phyloP scores from a whole-genome alignment of 2,113 vertebrate species.

The Microtus richardsoni region DNA sequence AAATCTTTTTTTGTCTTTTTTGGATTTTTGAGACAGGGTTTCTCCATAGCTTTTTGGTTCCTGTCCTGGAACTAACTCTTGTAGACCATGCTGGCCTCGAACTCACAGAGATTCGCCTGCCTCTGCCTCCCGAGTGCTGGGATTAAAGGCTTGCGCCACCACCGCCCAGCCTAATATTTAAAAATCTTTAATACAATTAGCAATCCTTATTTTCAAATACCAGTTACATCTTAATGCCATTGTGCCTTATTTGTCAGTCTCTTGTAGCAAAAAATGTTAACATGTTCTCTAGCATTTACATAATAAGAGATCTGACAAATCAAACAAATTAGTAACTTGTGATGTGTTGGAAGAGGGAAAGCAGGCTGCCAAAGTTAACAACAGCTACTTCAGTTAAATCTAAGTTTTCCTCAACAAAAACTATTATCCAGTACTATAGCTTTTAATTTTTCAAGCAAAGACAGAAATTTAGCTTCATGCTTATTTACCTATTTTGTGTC shows the following conservation, averaged over 20 bases:
- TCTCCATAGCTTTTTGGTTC: too few relatives aligned
- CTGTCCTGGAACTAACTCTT: too few relatives aligned
- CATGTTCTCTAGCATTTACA: background rate
- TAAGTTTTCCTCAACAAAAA: background rate
- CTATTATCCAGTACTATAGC: background rate
- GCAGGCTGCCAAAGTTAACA: background rate
- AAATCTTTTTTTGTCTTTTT: background rate
- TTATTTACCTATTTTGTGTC: background rate
- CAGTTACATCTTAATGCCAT: background rate
- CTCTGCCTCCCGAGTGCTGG: too few relatives aligned
- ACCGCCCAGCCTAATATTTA: background rate
- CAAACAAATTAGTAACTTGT: background rate
- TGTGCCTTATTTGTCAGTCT: background rate
- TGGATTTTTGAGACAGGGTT: too few relatives aligned
- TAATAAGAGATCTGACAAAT: background rate
- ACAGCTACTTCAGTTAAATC: background rate
- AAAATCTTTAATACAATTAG: background rate
- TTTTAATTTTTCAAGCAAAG: slow-evolving; percentile 47
- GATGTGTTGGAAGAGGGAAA: background rate
- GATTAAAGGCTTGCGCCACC: too few relatives aligned
- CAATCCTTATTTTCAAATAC: slow-evolving; percentile 32
- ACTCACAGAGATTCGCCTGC: too few relatives aligned
- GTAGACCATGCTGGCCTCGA: too few relatives aligned
- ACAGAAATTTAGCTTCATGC: background rate
- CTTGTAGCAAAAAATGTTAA: background rate